A percentile compares a stretch with the other conserved stretches of the same genome.
These are phyloP conservation scores for Ceratina calcarata DNA, from an alignment of 1,140 invertebrate genomes.

Conservation along the genomic window DNA sequence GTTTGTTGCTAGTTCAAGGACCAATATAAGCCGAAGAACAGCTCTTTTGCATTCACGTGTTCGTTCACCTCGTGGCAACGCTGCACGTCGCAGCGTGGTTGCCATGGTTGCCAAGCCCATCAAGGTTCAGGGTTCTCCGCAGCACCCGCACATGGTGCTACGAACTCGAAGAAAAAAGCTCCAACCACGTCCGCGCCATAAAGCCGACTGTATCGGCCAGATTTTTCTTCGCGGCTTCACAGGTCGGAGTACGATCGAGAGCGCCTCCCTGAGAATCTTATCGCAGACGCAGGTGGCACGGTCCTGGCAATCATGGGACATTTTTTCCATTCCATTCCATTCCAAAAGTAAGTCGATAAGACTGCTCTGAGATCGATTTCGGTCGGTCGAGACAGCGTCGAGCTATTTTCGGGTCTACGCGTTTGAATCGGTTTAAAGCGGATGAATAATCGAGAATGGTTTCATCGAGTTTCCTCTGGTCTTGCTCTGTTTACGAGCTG, in stretches of 20 bases:
- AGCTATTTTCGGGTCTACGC: neutral
- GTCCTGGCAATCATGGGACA: neutral
- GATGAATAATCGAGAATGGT: neutral
- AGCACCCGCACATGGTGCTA: conserved; percentile 61
- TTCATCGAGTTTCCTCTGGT: neutral
- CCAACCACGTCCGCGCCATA: conserved; percentile 37
- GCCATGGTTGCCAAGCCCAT: conserved; percentile 66
- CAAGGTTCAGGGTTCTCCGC: conserved; percentile 52
- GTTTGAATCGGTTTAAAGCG: too few relatives aligned
- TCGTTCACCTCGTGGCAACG: conserved; percentile 55
- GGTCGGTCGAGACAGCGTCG: too few relatives aligned
- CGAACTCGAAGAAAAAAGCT: conserved; percentile 54
- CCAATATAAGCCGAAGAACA: conserved; percentile 31
- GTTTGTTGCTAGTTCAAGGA: conserved; percentile 65
- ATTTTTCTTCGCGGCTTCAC: conserved; percentile 48
- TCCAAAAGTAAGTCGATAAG: conserved; percentile 8
- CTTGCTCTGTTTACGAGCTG: neutral
- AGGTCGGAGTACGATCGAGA: neutral
- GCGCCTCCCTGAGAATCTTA: neutral
- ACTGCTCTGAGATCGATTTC: neutral
- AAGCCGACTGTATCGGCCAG: conserved; percentile 48
- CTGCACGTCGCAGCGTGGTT: conserved; percentile 51
- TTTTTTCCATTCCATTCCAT: neutral
- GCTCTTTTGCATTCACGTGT: conserved; percentile 67
- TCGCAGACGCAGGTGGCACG: conserved; percentile 10